Evolutionary conservation across 2,797 vertebrate species (phyloP).

Genomic region (Salarias fasciatus): DNA sequence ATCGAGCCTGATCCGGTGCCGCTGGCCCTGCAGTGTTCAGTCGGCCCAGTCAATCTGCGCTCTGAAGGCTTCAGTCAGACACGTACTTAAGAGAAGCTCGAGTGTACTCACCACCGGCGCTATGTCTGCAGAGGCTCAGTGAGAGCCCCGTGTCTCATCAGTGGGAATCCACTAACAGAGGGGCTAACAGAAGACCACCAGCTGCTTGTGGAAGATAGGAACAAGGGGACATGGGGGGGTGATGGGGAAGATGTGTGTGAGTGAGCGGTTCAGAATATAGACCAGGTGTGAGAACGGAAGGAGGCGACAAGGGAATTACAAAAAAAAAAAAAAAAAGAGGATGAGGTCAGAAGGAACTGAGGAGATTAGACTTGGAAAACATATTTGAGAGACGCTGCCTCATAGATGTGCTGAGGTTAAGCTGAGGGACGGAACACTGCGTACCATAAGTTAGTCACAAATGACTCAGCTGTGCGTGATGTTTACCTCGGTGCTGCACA

Average conservation of each 20-base stretch:
- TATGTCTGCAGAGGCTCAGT: constrained; percentile 38
- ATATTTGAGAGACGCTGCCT: constrained; percentile 42
- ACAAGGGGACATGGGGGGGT: not conserved
- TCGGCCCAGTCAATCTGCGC: constrained; percentile 29
- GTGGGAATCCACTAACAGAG: constrained; percentile 29
- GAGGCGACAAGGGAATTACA: constrained; percentile 31
- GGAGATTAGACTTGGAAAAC: constrained; percentile 48
- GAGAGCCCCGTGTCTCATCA: constrained; percentile 25
- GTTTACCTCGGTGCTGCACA: constrained; percentile 29
- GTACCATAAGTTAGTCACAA: constrained; percentile 49
- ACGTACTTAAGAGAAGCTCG: constrained; percentile 37
- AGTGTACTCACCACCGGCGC: constrained; percentile 46
- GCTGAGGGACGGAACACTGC: constrained; percentile 38
- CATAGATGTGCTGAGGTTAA: constrained; percentile 45
- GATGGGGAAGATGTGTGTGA: constrained; percentile 8
- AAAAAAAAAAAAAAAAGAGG: not conserved
- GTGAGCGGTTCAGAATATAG: constrained; percentile 6
- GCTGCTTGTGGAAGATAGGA: constrained; percentile 29
- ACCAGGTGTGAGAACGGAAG: not conserved
- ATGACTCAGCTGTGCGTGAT: constrained; percentile 52
- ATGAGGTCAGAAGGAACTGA: constrained; percentile 23
- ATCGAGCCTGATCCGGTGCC: constrained; percentile 20
- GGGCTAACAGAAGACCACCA: constrained; percentile 24
- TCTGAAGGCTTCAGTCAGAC: constrained; percentile 42
- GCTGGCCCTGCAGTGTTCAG: constrained; percentile 25